A percentile compares a stretch with the other conserved stretches of the same genome.
Conservation (phyloP, 2,888 invertebrate species). For the Keiferia lycopersicella region DNA sequence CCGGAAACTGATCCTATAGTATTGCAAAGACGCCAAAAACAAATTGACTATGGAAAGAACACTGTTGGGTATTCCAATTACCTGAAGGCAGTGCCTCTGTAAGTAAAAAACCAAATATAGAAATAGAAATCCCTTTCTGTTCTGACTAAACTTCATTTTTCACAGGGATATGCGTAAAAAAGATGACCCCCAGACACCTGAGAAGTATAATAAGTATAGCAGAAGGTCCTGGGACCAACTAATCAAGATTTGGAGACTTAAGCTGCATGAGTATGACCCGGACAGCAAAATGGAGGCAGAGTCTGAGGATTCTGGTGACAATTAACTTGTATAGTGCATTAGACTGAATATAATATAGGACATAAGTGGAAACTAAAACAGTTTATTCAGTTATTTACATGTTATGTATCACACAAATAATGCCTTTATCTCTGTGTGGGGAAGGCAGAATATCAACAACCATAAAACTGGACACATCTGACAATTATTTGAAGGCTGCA, state of each 20-base stretch:
- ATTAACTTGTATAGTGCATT: slow-evolving; percentile 5
- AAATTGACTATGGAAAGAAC: slow-evolving; percentile 97
- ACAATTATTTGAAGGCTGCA: too few species aligned
- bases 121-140: neutral
- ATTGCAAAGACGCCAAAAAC: slow-evolving; percentile 91
- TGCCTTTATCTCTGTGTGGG: too few species aligned
- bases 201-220: slow-evolving; percentile 92
- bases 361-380: neutral
- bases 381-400: neutral
- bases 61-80: slow-evolving; percentile 93
- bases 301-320: slow-evolving; percentile 33
- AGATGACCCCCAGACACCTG: slow-evolving; percentile 94
- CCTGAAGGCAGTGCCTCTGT: slow-evolving; percentile 85
- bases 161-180: slow-evolving; percentile 82
- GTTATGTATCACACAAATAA: too few species aligned
- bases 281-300: slow-evolving; percentile 26
- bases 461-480: too few species aligned
- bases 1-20: slow-evolving; percentile 87
- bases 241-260: slow-evolving; percentile 92
- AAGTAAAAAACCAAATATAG: slow-evolving; percentile 49
- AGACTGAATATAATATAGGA: neutral
- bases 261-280: slow-evolving; percentile 90
- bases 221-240: slow-evolving; percentile 96
- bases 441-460: too few species aligned
- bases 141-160: slow-evolving; percentile 33